Percentiles rank a stretch among this genome's conserved stretches.
Conservation (phyloP, 2,113 vertebrate species). For the Thalassarche chlororhynchos region DNA sequence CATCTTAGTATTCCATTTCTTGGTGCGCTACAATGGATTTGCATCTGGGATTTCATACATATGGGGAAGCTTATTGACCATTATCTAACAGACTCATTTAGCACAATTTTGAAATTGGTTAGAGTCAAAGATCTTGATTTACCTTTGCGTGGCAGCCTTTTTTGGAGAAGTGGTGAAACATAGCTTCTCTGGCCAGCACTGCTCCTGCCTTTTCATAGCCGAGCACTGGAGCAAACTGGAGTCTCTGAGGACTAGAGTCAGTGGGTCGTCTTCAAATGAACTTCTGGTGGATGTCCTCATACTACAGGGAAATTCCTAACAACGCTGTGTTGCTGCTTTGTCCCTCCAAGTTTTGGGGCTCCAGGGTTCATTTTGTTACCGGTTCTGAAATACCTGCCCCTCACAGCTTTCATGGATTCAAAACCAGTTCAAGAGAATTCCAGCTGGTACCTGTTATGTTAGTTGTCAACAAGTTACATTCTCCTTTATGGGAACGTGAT, state of each 20-base stretch:
- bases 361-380: background rate
- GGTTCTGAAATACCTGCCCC: background rate
- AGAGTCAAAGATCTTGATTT: background rate
- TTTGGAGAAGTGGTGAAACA: background rate
- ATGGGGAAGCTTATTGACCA: background rate
- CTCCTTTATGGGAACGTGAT: background rate
- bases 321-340: background rate
- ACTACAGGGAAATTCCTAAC: background rate
- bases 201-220: background rate
- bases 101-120: background rate
- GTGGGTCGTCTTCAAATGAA: background rate
- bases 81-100: background rate
- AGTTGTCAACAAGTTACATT: background rate
- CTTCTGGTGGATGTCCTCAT: background rate
- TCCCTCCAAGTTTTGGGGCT: background rate
- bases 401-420: background rate
- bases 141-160: background rate
- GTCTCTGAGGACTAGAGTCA: background rate
- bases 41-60: background rate
- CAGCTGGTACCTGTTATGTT: background rate
- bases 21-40: background rate
- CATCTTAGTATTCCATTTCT: background rate
- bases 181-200: background rate
- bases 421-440: background rate
- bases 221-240: background rate